A percentile compares a stretch with the other conserved stretches of the same genome.
phyloP scores from a whole-genome alignment of 2,113 vertebrate species.

The Narcine bancroftii region DNA sequence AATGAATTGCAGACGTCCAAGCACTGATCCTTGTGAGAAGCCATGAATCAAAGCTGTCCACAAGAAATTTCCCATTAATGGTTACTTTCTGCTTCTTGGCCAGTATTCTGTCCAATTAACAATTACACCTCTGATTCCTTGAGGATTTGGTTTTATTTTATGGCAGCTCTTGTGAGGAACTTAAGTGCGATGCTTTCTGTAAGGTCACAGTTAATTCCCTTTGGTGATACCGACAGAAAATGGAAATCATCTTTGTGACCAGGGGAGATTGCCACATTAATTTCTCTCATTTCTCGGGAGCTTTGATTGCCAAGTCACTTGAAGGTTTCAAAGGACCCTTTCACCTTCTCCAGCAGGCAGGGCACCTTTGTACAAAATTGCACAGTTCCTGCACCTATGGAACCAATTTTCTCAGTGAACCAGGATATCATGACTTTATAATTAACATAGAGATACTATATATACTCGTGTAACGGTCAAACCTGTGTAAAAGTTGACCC shows the following conservation, averaged over 20 bases:
- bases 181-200: conserved; percentile 7
- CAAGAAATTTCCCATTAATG: conserved; percentile 31
- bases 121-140: neutral
- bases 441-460: too few species aligned
- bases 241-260: neutral
- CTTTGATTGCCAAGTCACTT: neutral
- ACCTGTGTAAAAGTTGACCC: too few species aligned
- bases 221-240: neutral
- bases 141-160: neutral
- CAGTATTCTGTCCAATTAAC: conserved; percentile 13
- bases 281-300: neutral
- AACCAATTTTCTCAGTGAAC: neutral
- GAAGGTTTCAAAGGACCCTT: neutral
- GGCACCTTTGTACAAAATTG: too few species aligned
- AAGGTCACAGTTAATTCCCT: conserved; percentile 18
- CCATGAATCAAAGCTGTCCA: neutral
- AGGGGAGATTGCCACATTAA: neutral
- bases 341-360: neutral
- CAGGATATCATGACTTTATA: neutral
- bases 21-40: neutral
- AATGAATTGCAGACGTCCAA: conserved; percentile 29
- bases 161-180: neutral
- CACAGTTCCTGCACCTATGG: neutral
- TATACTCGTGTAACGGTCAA: too few species aligned
- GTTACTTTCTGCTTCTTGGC: conserved; percentile 29